Evolutionary conservation across 1,140 invertebrate species (phyloP).

Genomic region (Charaxes varanes): DNA sequence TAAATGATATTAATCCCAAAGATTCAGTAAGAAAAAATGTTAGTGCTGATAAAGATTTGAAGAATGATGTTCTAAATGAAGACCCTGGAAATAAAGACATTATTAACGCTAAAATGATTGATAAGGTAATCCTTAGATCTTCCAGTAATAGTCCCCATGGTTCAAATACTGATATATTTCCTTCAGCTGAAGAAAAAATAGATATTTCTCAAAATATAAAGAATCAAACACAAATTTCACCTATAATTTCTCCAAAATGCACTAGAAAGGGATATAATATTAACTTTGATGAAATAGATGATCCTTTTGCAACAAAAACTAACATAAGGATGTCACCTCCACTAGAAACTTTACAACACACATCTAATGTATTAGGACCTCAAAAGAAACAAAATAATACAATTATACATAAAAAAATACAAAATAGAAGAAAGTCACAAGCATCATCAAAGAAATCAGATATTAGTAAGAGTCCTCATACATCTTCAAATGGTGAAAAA

Average conservation of each 20-base stretch:
- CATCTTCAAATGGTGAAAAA: background rate
- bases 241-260: constrained; percentile 36
- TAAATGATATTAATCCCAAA: no score
- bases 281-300: constrained; percentile 56
- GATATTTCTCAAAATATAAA: constrained; percentile 21
- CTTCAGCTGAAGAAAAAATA: constrained; percentile 9
- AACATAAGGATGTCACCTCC: constrained; percentile 48
- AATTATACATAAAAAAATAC: constrained; percentile 15
- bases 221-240: constrained; percentile 21
- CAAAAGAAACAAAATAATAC: background rate
- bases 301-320: constrained; percentile 60
- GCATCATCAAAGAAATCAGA: constrained; percentile 26
- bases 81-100: constrained; percentile 2
- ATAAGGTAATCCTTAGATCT: constrained; percentile 38
- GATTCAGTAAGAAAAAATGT: background rate
- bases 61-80: background rate
- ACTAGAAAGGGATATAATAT: constrained; percentile 52
- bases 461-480: background rate
- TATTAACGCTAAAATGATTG: background rate
- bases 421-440: constrained; percentile 38
- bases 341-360: constrained; percentile 11
- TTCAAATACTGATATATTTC: constrained; percentile 20
- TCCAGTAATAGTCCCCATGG: constrained; percentile 44
- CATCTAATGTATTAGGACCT: background rate
- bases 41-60: constrained; percentile 8